Evolutionary conservation across 2,113 vertebrate genomes (phyloP).

Genomic region (Oophaga pumilio): DNA sequence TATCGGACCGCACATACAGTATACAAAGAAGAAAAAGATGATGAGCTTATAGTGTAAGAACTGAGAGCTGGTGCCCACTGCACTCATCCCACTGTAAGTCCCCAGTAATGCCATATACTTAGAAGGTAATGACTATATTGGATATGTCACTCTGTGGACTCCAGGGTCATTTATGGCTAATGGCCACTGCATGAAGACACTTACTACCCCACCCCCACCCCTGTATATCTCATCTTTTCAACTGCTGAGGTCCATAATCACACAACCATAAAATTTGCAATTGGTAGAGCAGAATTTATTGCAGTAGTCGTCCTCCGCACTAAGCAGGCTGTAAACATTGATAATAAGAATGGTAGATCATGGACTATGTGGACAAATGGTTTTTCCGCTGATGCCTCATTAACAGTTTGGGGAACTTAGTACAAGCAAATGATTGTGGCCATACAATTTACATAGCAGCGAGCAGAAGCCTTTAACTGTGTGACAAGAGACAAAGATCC

Average conservation of each 20-base stretch:
- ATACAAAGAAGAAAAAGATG: background rate
- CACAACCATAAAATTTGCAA: background rate
- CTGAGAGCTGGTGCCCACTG: background rate
- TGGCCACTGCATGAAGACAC: background rate
- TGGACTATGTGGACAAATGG: too few relatives aligned
- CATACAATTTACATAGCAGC: too few relatives aligned
- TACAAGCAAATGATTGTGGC: too few relatives aligned
- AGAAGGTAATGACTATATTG: slow-evolving; percentile 14
- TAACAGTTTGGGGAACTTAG: too few relatives aligned
- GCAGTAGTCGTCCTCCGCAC: too few relatives aligned
- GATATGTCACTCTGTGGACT: background rate
- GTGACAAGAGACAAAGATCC: too few relatives aligned
- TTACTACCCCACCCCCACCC: background rate
- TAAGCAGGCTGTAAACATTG: too few relatives aligned
- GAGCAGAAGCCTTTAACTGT: too few relatives aligned
- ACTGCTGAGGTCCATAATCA: background rate
- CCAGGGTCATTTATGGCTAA: background rate
- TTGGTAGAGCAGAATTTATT: too few relatives aligned
- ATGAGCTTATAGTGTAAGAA: background rate
- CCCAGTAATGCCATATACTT: background rate
- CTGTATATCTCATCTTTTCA: background rate
- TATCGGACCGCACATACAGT: background rate
- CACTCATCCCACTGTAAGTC: background rate
- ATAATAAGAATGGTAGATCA: too few relatives aligned
- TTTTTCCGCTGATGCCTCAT: too few relatives aligned